Evolutionary conservation across 2,888 invertebrate species (phyloP), one percentile per base, ranked within the genome.

Genomic region (Calameuta idolon): DNA sequence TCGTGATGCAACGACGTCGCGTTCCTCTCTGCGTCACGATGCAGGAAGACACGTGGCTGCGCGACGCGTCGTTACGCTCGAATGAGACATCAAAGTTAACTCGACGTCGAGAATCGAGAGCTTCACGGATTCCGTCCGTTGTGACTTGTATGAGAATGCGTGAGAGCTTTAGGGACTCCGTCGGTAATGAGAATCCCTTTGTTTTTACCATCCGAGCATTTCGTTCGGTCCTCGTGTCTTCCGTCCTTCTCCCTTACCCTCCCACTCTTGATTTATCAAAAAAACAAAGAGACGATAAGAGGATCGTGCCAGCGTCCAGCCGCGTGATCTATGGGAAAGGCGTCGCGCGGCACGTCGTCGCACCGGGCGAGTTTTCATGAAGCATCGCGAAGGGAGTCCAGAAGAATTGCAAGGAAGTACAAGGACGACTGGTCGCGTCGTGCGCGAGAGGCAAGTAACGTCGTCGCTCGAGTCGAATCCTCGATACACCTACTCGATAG

Each of bases 51-150:
- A 37, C 37, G 69, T 3, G 30, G 69, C 69, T 0, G 12, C n/a
- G 11, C 69, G 31, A 69, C 30, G 30, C 71, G 71, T 71, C 71
- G 71, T 71, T 71, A 31, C 71, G 71, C 71, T 71, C 34, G 71
- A 71, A 71, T 12, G 71, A 71, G 33, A 33, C 71, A 31, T 34
- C 33, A 71, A 71, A 71, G 71, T 71, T 71, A 31, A 71, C 31
- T 34, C 71, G 31, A 71, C 12, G 9, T 15, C 71, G 71, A 34
- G 33, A 33, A 71, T 30, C 31, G 12, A 23, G 55, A 55, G 23
- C 55, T 23, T 55, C 0, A 55, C 23, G 55, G 9, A 55, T 55
- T 55, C 23, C 9, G 3, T 33, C 4, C 33, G 33, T 33, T 33
- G n/a, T n/a, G n/a, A n/a, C n/a, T n/a, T n/a, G n/a, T n/a, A n/a